Evolutionary conservation across 2,113 vertebrate genomes (phyloP).

Genomic region (Poecilia latipinna): DNA sequence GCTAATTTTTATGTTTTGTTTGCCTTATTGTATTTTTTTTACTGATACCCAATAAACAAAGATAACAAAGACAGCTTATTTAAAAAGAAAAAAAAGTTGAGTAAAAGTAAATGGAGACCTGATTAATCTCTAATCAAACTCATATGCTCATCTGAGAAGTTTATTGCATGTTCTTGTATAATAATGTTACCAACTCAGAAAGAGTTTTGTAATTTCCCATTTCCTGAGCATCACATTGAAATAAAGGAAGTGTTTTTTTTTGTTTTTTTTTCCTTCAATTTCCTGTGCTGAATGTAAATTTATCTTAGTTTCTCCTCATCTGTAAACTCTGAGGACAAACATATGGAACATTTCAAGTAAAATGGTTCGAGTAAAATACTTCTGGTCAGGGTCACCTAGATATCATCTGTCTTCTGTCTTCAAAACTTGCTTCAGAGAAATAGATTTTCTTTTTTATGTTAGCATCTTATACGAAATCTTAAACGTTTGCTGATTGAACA

Average conservation of each 20-base stretch:
- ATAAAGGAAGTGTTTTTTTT: background rate
- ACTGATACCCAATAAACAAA: conserved; percentile 20
- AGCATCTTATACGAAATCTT: background rate
- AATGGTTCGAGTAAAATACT: too few relatives aligned
- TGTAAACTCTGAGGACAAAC: background rate
- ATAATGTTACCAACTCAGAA: background rate
- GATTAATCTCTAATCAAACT: conserved; percentile 21
- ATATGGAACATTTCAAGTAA: background rate
- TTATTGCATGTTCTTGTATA: background rate
- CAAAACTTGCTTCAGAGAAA: background rate
- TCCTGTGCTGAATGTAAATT: background rate
- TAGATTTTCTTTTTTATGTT: background rate
- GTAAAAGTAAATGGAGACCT: conserved; percentile 6
- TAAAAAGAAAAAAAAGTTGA: background rate
- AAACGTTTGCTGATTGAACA: background rate
- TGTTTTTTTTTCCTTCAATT: background rate
- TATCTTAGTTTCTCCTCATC: background rate
- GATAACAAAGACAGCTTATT: background rate
- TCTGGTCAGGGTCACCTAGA: background rate
- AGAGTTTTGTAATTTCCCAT: background rate
- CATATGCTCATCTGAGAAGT: conserved; percentile 17
- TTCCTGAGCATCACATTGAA: background rate
- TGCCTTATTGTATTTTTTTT: conserved; percentile 16
- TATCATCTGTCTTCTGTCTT: too few relatives aligned
- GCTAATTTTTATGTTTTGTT: conserved; percentile 30